phyloP scores from a whole-genome alignment of 2,888 invertebrate genomes.

The Agriopis leucophaearia region DNA sequence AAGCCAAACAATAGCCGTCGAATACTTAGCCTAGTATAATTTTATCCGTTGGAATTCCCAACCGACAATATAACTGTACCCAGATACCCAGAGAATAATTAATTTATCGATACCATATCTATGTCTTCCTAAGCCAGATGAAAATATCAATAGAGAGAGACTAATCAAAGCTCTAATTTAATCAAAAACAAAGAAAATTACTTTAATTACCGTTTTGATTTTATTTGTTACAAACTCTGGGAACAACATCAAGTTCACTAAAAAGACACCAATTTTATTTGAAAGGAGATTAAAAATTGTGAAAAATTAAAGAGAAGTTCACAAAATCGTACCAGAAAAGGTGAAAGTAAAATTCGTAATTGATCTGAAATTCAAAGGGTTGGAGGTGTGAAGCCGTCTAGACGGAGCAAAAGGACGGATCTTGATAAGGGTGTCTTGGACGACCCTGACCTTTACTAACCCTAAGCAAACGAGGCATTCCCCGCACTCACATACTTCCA shows the following conservation, averaged over 20 bases:
- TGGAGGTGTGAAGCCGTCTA: conserved; percentile 83
- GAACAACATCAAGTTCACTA: conserved; percentile 34
- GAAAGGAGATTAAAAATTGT: conserved; percentile 10
- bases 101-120: conserved; percentile 36
- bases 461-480: conserved; percentile 81
- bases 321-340: conserved; percentile 2
- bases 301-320: background rate
- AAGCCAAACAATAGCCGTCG: conserved; percentile 30
- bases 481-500: conserved; percentile 60
- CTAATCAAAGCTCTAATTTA: conserved; percentile 49
- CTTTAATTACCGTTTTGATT: conserved; percentile 49
- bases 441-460: conserved; percentile 82
- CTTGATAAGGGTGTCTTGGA: conserved; percentile 81
- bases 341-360: conserved; percentile 66
- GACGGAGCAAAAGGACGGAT: conserved; percentile 81
- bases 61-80: conserved; percentile 30
- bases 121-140: conserved; percentile 27
- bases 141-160: conserved; percentile 22
- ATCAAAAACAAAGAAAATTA: conserved; percentile 52
- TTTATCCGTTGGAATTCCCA: conserved; percentile 18
- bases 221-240: conserved; percentile 25
- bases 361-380: conserved; percentile 77
- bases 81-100: conserved; percentile 22
- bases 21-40: conserved; percentile 12
- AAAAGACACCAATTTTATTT: conserved; percentile 20